A percentile compares a stretch with the other conserved stretches of the same genome.
These are phyloP conservation scores for Dipodomys merriami DNA, from an alignment of 2,113 vertebrate genomes.

Conservation along the genomic window DNA sequence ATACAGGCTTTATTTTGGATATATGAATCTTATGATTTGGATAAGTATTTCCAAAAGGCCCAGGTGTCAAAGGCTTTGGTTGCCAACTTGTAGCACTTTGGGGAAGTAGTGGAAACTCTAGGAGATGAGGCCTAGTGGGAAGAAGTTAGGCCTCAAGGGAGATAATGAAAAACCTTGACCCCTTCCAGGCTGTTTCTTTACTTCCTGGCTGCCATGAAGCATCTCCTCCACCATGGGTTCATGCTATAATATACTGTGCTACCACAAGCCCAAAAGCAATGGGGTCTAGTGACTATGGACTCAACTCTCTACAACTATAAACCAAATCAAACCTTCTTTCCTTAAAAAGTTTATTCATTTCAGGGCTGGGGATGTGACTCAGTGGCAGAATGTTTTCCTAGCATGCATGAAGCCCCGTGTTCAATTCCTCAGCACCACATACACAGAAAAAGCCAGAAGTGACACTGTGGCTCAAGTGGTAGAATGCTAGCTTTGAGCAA, in stretches of 20 bases:
- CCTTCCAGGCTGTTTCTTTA: neutral
- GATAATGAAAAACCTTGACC: neutral
- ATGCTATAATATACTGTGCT: neutral
- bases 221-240: neutral
- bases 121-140: neutral
- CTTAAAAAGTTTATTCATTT: neutral
- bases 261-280: neutral
- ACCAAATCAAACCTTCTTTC: neutral
- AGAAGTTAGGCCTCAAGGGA: neutral
- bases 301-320: neutral
- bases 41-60: neutral
- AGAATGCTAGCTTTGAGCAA: no score
- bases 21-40: constrained; percentile 1
- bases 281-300: neutral
- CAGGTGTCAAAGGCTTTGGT: neutral
- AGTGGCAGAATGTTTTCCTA: no score
- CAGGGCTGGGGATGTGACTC: no score
- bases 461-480: no score
- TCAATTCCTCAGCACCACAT: no score
- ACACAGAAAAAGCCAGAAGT: no score
- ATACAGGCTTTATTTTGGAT: constrained; percentile 46
- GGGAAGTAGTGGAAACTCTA: neutral
- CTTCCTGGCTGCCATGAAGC: neutral
- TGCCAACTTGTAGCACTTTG: neutral
- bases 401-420: no score